Base-by-base conservation (phyloP, 2,113 vertebrate genomes). In the Thalassoma bifasciatum region DNA sequence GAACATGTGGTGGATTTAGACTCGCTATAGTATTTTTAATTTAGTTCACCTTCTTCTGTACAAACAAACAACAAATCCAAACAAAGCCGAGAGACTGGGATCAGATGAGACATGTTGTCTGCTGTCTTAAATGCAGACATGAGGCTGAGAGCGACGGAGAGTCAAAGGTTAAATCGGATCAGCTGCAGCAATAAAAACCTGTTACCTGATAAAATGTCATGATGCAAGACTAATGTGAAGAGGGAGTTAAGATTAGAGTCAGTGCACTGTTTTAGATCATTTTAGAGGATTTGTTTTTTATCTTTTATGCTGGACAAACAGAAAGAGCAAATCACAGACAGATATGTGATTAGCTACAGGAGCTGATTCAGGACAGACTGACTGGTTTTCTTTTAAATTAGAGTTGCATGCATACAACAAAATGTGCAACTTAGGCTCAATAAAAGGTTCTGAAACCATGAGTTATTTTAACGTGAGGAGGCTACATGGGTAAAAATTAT, bases 11-110 rank as follows among this genome's bases (percentile, higher is more conserved):
- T 30, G 63, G 60, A 26, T 61, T 61, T 17, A 30, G 19, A 66
- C 52, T 50, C 30, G 3, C 30, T 24, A 21, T 21, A 17, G 52
- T 74, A 40, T 42, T 66, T 46, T 46, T 19, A 17, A 17, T 46
- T 46, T 40, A 66, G 61, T 40, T 44, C 71, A 58, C 71, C 71
- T 65, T 58, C 61, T 52, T n/a, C 37, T 58, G 52, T 74, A 42
- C 30, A 74, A 58, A 34, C 19, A 51, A 58, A 65, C 50, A 30
- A 30, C 52, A 47, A 54, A 3, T 51, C 44, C 42, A 70, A 66
- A 47, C 56, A 66, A 50, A 58, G 57, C 36, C 62, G 56, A 21
- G 21, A 37, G 57, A 47, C 42, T 50, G 38, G 0, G 17, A 58
- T 69, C 63, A 61, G 57, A 30, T 42, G 61, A 34, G 54, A 47